Evolutionary conservation across 2,797 vertebrate genomes (phyloP).

Genomic region (Rhinogobio ventralis): DNA sequence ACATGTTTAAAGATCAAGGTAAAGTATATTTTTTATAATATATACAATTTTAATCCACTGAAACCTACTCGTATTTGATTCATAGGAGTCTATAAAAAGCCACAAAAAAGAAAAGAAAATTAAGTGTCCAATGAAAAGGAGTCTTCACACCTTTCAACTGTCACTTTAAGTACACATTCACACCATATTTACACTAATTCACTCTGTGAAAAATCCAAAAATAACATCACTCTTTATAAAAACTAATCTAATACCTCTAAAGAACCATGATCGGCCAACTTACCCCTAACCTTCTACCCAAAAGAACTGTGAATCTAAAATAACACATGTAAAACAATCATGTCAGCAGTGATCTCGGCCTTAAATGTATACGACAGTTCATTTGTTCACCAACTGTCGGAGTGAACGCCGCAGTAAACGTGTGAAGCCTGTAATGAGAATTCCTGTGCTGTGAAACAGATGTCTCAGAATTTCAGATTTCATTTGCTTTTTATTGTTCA

Average conservation of each 20-base stretch:
- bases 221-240: conserved; percentile 13
- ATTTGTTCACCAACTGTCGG: conserved; percentile 33
- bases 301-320: conserved; percentile 12
- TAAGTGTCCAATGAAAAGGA: conserved; percentile 5
- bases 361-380: conserved; percentile 47
- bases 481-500: conserved; percentile 48
- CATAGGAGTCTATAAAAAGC: not conserved
- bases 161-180: conserved; percentile 19
- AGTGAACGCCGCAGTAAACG: conserved; percentile 24
- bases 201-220: not conserved
- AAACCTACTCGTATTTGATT: not conserved
- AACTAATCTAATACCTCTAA: not conserved
- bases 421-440: conserved; percentile 58
- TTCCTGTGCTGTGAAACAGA: conserved; percentile 54
- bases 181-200: conserved; percentile 11
- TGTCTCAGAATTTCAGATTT: conserved; percentile 56
- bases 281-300: not conserved
- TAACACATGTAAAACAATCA: conserved; percentile 19
- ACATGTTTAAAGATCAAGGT: not conserved
- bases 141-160: conserved; percentile 14
- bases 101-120: not conserved
- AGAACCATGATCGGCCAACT: not conserved
- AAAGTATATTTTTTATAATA: not conserved
- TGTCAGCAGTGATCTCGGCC: conserved; percentile 21
- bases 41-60: not conserved